Evolutionary conservation across 2,888 invertebrate species (phyloP).

Genomic region (Agriopis marginaria): DNA sequence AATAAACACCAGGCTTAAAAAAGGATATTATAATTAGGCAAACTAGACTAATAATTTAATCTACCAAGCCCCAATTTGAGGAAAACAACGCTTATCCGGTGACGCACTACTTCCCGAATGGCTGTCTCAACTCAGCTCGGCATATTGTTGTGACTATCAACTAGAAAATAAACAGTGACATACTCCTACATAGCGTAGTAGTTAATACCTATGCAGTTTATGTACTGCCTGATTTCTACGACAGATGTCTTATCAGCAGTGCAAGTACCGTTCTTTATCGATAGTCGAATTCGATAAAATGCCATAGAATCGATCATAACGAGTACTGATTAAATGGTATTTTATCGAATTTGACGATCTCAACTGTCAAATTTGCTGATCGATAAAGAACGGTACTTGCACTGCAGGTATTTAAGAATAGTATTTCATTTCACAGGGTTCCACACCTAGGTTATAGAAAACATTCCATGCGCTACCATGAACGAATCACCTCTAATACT

Average conservation of each 20-base stretch:
- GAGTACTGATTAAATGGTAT: too few relatives aligned
- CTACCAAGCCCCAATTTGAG: slow-evolving; percentile 24
- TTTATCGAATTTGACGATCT: too few relatives aligned
- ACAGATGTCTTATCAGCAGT: background rate
- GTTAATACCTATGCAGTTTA: background rate
- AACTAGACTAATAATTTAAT: background rate
- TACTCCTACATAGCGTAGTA: background rate
- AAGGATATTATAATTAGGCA: slow-evolving; percentile 12
- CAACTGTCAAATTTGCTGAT: too few relatives aligned
- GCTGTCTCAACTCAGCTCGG: slow-evolving; percentile 32
- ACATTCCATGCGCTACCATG: too few relatives aligned
- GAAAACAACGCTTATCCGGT: slow-evolving; percentile 55
- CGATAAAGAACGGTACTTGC: too few relatives aligned
- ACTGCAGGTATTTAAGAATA: too few relatives aligned
- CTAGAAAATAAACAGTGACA: slow-evolving; percentile 38
- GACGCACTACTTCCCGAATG: slow-evolving; percentile 51
- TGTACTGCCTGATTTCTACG: background rate
- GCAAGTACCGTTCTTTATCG: too few relatives aligned
- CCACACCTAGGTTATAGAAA: too few relatives aligned
- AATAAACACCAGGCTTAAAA: background rate
- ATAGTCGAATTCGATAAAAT: too few relatives aligned
- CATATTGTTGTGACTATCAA: slow-evolving; percentile 39
- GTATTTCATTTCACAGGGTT: too few relatives aligned
- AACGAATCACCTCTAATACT: too few relatives aligned
- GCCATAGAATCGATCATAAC: too few relatives aligned